Evolutionary conservation across 2,113 vertebrate species (phyloP).

Genomic region (Ahaetulla prasina): DNA sequence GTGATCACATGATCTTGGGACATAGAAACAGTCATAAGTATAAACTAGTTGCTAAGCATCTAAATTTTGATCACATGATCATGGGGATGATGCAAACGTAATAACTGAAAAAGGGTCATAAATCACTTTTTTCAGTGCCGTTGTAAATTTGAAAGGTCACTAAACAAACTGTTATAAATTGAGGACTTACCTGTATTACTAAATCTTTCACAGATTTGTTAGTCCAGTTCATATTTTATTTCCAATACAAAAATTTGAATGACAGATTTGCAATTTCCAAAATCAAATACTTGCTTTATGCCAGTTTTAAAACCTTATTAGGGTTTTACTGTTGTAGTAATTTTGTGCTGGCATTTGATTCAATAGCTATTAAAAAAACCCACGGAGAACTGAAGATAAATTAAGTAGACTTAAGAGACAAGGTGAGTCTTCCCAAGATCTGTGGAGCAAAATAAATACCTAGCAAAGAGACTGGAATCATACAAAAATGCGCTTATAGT

Average conservation of each 20-base stretch:
- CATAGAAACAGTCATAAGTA: too few species aligned
- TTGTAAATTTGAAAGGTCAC: too few species aligned
- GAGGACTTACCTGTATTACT: background rate
- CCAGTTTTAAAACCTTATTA: background rate
- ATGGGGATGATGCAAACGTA: too few species aligned
- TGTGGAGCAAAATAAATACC: background rate
- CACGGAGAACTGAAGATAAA: background rate
- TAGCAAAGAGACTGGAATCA: background rate
- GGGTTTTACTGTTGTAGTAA: background rate
- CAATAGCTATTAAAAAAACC: background rate
- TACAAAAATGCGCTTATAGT: background rate
- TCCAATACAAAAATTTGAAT: background rate
- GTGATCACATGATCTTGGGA: too few species aligned
- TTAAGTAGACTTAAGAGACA: background rate
- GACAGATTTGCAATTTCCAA: background rate
- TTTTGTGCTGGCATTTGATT: background rate
- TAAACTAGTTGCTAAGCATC: too few species aligned
- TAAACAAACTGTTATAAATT: too few species aligned
- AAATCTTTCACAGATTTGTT: background rate
- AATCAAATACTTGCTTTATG: background rate
- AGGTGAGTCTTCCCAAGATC: background rate
- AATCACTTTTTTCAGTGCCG: too few species aligned
- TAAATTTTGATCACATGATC: too few species aligned
- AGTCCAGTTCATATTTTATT: background rate
- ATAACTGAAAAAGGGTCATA: too few species aligned